A percentile compares a stretch with the other conserved stretches of the same genome.
Conservation (phyloP, 2,113 vertebrate species). For the Piliocolobus tephrosceles region DNA sequence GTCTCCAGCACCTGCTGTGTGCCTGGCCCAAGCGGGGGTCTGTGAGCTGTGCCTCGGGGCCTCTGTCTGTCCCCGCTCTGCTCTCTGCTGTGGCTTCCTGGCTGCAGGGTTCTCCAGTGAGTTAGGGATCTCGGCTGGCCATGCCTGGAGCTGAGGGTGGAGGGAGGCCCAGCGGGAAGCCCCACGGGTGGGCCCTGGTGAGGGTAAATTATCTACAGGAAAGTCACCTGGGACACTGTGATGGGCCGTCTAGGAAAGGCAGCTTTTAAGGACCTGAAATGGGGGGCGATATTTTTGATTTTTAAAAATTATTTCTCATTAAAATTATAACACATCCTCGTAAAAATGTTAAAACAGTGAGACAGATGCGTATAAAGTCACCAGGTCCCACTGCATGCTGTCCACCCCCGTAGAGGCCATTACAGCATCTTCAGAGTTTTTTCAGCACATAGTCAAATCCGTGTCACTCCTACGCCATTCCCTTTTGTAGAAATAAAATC, state of each 20-base stretch:
- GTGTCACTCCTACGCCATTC: rapidly evolving
- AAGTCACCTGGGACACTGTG: not conserved
- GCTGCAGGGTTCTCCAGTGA: not conserved
- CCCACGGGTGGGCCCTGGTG: no score
- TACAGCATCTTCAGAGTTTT: not conserved
- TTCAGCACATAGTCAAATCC: rapidly evolving
- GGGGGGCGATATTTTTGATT: not conserved
- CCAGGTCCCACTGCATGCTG: rapidly evolving
- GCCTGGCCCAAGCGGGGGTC: not conserved
- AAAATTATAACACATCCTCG: not conserved
- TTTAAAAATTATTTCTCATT: not conserved
- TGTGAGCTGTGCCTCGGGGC: not conserved
- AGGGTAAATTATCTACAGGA: not conserved
- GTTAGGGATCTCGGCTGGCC: not conserved
- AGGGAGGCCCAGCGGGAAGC: not conserved
- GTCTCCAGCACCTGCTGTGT: not conserved
- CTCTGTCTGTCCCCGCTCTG: not conserved
- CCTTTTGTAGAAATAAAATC: rapidly evolving
- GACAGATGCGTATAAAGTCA: not conserved
- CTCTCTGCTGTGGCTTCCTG: not conserved
- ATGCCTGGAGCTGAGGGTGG: not conserved
- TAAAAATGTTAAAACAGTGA: not conserved
- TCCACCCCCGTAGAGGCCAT: not conserved
- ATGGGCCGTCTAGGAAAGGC: not conserved
- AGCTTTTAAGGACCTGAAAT: not conserved